Evolutionary conservation across 2,888 invertebrate species (phyloP).

Genomic region (Volucella inanis): DNA sequence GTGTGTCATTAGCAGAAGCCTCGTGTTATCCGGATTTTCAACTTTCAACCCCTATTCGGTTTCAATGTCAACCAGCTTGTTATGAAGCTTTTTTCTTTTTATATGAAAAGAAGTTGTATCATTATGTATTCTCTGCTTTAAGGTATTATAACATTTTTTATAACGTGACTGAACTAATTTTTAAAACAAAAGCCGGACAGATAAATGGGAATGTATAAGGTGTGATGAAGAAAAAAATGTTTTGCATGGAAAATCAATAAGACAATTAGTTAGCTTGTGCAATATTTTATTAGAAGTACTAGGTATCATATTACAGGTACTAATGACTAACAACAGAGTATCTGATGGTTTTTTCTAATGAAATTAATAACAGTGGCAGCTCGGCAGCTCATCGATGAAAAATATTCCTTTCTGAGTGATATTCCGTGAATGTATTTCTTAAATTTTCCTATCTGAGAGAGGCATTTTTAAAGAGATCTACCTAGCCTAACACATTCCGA

Average conservation of each 20-base stretch:
- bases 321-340: too few relatives aligned
- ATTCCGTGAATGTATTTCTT: too few relatives aligned
- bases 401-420: too few relatives aligned
- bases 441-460: too few relatives aligned
- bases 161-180: constrained; percentile 17
- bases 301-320: too few relatives aligned
- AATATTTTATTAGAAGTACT: neutral
- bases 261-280: constrained; percentile 50
- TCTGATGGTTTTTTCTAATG: too few relatives aligned
- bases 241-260: constrained; percentile 42
- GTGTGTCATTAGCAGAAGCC: constrained; percentile 30
- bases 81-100: constrained; percentile 20
- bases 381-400: too few relatives aligned
- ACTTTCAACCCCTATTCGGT: neutral
- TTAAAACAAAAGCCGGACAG: neutral
- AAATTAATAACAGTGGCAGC: too few relatives aligned
- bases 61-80: constrained; percentile 49
- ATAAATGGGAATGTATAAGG: neutral
- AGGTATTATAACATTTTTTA: neutral
- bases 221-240: neutral
- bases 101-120: constrained; percentile 39
- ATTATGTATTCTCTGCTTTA: constrained; percentile 5
- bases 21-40: constrained; percentile 28
- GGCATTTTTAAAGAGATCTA: too few relatives aligned
- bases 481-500: too few relatives aligned